Evolutionary conservation across 2,113 vertebrate genomes (phyloP), one percentile per base, ranked within the genome.

Genomic region (Salvelinus alpinus): DNA sequence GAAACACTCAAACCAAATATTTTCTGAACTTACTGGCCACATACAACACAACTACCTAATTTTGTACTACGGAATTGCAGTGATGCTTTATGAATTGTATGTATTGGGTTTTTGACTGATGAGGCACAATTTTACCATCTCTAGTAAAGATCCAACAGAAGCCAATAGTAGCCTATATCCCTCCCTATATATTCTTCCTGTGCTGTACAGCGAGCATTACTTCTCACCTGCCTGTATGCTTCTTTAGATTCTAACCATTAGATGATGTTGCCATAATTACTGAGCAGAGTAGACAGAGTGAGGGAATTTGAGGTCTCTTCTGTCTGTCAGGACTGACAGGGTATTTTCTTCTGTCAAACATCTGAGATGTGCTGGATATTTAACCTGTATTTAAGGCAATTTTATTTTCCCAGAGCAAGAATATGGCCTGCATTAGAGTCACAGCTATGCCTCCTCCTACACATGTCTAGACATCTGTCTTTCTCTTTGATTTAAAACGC

Each of bases 301-400:
- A 80, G 74, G 82, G 80, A 85, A 86, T 84, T 81, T 76, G 57
- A 89, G 86, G 77, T 87, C 79, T 85, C 74, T 54, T 54, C 51
- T 54, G 90, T 54, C 71, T 90, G 83, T 86, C 85, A 81, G 82
- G 78, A 70, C 80, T 87, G 90, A 91, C 86, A 90, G 83, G 87
- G 81, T 82, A 77, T 87, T 86, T 86, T 85, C 84, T 85, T 84
- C 76, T 78, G 80, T 82, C 83, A 86, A 83, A 82, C 87, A 87
- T 86, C 64, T 70, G 51, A 73, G 78, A 72, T 72, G 47, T 91
- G 84, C 81, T 83, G 87, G 79, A 84, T 86, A 89, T 89, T 91
- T 88, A 88, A 87, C 84, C 88, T 85, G 88, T 91, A 91, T 92
- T 91, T 91, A 92, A 88, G 80, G 89, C 88, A 91, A 90, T 90